Base-by-base conservation (phyloP, 2,888 invertebrate genomes). In the Dicroscelio sp. region DNA sequence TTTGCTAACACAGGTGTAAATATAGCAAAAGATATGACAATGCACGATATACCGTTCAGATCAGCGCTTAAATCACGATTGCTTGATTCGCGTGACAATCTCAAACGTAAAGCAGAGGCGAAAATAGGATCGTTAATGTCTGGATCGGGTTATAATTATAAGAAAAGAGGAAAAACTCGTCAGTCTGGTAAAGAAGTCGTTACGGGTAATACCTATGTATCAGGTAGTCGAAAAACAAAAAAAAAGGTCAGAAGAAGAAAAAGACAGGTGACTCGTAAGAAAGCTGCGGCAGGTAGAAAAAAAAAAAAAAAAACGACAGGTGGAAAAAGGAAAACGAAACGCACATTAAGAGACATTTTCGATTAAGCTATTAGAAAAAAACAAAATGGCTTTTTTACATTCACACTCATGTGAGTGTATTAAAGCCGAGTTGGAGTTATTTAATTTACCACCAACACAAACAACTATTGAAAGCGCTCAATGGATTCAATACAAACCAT, bases 381-480 rank as follows among this genome's bases (percentile, higher is more conserved):
- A n/a, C n/a, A n/a, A n/a, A n/a, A 78, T 78, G 78, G 78, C 78
- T 1, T 78, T 78, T 25, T 43, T 78, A 20, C 78, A 60, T 33
- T 8, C 60, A 2, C 63, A 63, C 14, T 78, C 63, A 8, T 78
- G 33, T n/a, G 78, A 78, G 30, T 78, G 78, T 35, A 38, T 27
- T 14, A 78, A 78, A 30, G 23, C 38, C 8, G 78, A 78, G n/a
- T 33, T 94, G 5, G 93, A 94, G 60, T 71, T 94, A 8, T 94
- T 94, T 79, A 86, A 92, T 2, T n/a, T 95, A 55, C 94, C 94
- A 14, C 91, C 93, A 20, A 94, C 94, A 17, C 94, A 94, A 80
- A 93, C 92, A 0, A 86, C 92, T 12, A 93, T 95, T 8, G 93
- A 94, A 83, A 69, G 31, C 10, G 92, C 90, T 0, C 80, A 92